A percentile compares a stretch with the other conserved stretches of the same genome.
phyloP scores from a whole-genome alignment of 1,140 invertebrate species.

The Nymphalis io region DNA sequence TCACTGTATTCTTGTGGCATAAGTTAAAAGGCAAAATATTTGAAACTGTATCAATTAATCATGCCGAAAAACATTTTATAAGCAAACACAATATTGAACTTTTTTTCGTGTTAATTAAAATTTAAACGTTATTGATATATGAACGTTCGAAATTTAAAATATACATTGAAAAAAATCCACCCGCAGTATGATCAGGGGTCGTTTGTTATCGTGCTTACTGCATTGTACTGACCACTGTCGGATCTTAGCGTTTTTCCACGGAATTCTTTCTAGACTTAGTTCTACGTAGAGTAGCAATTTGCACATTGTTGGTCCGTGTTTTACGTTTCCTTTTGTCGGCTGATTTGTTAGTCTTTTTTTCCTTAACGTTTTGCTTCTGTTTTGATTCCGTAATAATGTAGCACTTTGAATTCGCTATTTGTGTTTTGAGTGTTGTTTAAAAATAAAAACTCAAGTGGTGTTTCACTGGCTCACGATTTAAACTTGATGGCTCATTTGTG shows the following conservation, averaged over 20 bases:
- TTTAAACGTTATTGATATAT: too few species aligned
- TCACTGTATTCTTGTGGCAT: too few species aligned
- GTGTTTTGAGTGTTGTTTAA: conserved; percentile 34
- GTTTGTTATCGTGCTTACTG: conserved; percentile 48
- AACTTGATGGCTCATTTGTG: conserved; percentile 32
- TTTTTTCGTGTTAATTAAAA: too few species aligned
- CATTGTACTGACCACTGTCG: conserved; percentile 42
- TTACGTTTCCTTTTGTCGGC: conserved; percentile 61
- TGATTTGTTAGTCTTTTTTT: conserved; percentile 60
- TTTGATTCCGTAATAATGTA: conserved; percentile 39
- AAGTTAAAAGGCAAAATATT: too few species aligned
- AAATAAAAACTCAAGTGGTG: conserved; percentile 30
- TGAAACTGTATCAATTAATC: too few species aligned
- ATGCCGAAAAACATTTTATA: too few species aligned
- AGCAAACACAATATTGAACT: too few species aligned
- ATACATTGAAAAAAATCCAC: conserved; percentile 19
- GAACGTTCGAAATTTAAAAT: too few species aligned
- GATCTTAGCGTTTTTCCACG: conserved; percentile 52
- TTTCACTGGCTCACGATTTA: conserved; percentile 1
- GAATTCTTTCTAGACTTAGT: conserved; percentile 53
- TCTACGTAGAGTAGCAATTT: conserved; percentile 67
- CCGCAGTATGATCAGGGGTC: conserved; percentile 48
- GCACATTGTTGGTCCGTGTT: conserved; percentile 60
- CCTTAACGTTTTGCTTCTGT: conserved; percentile 39
- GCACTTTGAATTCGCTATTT: conserved; percentile 35